Percentiles rank a stretch among this genome's conserved stretches.
Conservation (phyloP, 2,888 invertebrate species). For the Agrilus mali region DNA sequence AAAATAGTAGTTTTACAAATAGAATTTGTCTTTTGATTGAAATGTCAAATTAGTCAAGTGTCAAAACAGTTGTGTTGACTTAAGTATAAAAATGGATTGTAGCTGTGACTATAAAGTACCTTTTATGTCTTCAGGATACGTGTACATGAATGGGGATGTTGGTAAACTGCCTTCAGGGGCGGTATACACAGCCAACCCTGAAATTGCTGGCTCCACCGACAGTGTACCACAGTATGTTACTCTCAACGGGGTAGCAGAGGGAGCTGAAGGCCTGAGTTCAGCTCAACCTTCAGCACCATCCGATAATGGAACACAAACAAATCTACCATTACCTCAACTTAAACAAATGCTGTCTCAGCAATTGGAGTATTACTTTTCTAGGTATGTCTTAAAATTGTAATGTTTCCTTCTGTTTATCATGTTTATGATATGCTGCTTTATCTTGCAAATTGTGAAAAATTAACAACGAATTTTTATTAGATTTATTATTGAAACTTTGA, state of each 20-base stretch:
- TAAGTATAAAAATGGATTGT: too few species aligned
- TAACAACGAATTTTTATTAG: too few species aligned
- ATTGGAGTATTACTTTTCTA: slow-evolving; percentile 82
- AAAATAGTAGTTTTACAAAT: too few species aligned
- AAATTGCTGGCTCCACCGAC: slow-evolving; percentile 37
- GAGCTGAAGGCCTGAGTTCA: slow-evolving; percentile 33
- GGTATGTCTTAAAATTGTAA: slow-evolving; percentile 37
- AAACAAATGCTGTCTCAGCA: slow-evolving; percentile 69
- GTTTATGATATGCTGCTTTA: too few species aligned
- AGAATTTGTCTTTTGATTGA: too few species aligned
- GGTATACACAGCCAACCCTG: slow-evolving; percentile 56
- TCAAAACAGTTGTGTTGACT: too few species aligned
- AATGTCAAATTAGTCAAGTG: too few species aligned
- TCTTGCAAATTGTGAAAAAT: too few species aligned
- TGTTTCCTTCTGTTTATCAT: too few species aligned
- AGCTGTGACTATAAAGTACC: slow-evolving; percentile 10
- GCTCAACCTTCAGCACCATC: slow-evolving; percentile 35
- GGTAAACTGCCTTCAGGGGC: slow-evolving; percentile 61
- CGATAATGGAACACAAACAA: slow-evolving; percentile 36
- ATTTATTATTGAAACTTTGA: too few species aligned
- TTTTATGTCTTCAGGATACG: slow-evolving; percentile 43
- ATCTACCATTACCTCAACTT: slow-evolving; percentile 58
- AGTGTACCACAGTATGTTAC: slow-evolving; percentile 24
- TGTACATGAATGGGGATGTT: slow-evolving; percentile 76
- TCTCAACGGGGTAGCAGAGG: slow-evolving; percentile 33